These are phyloP conservation scores for Cydia amplana DNA, from an alignment of 1,140 invertebrate genomes.

Conservation along the genomic window DNA sequence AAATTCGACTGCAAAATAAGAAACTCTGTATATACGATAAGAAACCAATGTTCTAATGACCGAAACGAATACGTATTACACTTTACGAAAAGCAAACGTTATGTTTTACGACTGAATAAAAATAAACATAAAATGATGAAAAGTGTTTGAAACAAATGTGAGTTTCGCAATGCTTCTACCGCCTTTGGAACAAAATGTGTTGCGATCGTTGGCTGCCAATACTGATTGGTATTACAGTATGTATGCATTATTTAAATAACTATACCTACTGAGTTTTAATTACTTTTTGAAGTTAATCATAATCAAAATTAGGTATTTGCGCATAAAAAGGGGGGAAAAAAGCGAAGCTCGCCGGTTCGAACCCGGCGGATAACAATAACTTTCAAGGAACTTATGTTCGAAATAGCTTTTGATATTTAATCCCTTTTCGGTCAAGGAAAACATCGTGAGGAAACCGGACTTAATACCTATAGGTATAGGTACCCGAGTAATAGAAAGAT, in stretches of 20 bases:
- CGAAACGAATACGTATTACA: constrained; percentile 11
- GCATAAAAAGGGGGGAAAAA: too few species aligned
- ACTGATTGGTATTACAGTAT: constrained; percentile 8
- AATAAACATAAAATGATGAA: constrained; percentile 11
- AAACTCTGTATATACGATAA: neutral
- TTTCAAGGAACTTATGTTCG: too few species aligned
- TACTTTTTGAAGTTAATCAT: too few species aligned
- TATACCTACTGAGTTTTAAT: too few species aligned
- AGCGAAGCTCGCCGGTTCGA: too few species aligned
- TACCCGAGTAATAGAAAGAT: too few species aligned
- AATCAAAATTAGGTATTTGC: too few species aligned
- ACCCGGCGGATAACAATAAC: too few species aligned
- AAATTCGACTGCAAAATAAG: neutral
- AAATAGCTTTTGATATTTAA: too few species aligned
- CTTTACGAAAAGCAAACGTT: neutral
- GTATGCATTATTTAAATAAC: neutral
- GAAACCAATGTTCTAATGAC: neutral
- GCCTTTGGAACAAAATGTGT: constrained; percentile 16
- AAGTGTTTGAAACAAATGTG: neutral
- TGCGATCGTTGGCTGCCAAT: neutral
- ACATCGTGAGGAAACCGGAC: too few species aligned
- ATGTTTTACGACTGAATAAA: constrained; percentile 10
- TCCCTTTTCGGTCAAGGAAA: too few species aligned
- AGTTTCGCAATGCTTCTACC: neutral
- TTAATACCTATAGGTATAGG: too few species aligned